phyloP scores from a whole-genome alignment of 2,888 invertebrate species.

The Eucera pruinosa region DNA sequence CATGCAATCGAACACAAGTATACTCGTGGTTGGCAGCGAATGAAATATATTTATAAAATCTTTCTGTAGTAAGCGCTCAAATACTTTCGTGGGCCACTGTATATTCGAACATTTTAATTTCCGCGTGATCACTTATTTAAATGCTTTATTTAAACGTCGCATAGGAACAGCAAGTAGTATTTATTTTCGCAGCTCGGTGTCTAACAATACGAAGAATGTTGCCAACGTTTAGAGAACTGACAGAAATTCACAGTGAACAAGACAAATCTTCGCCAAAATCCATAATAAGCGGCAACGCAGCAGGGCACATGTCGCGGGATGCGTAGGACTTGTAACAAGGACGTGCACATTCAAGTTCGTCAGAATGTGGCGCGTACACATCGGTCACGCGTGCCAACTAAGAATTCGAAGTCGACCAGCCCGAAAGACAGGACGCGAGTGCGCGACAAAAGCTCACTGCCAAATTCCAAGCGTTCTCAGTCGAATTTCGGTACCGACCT shows the following conservation, averaged over 20 bases:
- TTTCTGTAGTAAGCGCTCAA: too few relatives aligned
- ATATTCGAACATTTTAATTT: slow-evolving; percentile 3
- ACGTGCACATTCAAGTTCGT: slow-evolving; percentile 64
- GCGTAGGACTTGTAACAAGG: slow-evolving; percentile 64
- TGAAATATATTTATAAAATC: too few relatives aligned
- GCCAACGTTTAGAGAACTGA: slow-evolving; percentile 32
- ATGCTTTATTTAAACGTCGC: neutral
- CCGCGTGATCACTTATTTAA: neutral
- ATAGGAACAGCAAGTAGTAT: neutral
- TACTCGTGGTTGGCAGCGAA: too few relatives aligned
- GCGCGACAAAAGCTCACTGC: slow-evolving; percentile 65
- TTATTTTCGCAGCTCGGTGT: slow-evolving; percentile 16
- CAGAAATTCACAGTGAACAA: slow-evolving; percentile 42
- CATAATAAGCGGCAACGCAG: slow-evolving; percentile 43
- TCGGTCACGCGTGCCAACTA: slow-evolving; percentile 78
- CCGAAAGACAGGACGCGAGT: slow-evolving; percentile 54
- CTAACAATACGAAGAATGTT: slow-evolving; percentile 35
- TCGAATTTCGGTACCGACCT: slow-evolving; percentile 66
- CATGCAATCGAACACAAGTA: too few relatives aligned
- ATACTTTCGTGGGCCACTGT: too few relatives aligned
- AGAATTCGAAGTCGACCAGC: slow-evolving; percentile 66
- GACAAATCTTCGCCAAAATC: slow-evolving; percentile 41
- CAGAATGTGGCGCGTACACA: slow-evolving; percentile 72
- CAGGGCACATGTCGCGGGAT: slow-evolving; percentile 60
- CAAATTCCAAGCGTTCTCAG: slow-evolving; percentile 73